These are phyloP conservation scores for Drosophila longiperda DNA, from an alignment of 2,888 invertebrate genomes.

Conservation along the genomic window DNA sequence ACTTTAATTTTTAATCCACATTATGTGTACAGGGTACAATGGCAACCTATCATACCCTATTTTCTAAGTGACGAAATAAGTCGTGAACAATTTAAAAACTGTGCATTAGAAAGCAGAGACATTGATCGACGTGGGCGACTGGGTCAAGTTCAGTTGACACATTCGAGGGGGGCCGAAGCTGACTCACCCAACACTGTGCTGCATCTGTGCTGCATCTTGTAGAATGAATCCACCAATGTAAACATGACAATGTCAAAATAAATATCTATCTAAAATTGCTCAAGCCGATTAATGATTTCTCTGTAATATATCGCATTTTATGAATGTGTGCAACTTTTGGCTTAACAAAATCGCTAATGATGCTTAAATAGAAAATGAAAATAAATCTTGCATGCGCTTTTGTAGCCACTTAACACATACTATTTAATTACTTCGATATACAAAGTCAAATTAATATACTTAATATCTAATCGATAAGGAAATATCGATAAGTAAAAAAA, in stretches of 20 bases:
- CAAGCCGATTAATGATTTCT: background rate
- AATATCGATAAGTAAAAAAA: background rate
- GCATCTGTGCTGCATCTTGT: constrained; percentile 24
- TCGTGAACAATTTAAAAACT: constrained; percentile 20
- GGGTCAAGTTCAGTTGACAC: constrained; percentile 76
- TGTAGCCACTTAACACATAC: background rate
- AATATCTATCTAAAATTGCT: background rate
- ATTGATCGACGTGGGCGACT: constrained; percentile 61
- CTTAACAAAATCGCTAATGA: background rate
- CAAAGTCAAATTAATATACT: background rate
- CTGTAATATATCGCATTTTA: background rate
- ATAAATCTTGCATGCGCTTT: background rate
- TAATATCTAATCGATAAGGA: background rate
- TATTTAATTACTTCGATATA: background rate
- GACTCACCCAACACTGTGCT: constrained; percentile 55
- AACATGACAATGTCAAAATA: background rate
- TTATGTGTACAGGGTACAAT: background rate
- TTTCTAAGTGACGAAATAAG: constrained; percentile 7
- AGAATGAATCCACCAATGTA: background rate
- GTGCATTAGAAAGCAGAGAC: constrained; percentile 31
- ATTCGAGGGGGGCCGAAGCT: constrained; percentile 37
- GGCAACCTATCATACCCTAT: background rate
- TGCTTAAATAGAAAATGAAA: background rate
- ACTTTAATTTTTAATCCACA: background rate
- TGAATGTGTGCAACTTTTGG: background rate